These are phyloP conservation scores for Dolichomitus sp. DNA, from an alignment of 2,888 invertebrate species.

Conservation along the genomic window DNA sequence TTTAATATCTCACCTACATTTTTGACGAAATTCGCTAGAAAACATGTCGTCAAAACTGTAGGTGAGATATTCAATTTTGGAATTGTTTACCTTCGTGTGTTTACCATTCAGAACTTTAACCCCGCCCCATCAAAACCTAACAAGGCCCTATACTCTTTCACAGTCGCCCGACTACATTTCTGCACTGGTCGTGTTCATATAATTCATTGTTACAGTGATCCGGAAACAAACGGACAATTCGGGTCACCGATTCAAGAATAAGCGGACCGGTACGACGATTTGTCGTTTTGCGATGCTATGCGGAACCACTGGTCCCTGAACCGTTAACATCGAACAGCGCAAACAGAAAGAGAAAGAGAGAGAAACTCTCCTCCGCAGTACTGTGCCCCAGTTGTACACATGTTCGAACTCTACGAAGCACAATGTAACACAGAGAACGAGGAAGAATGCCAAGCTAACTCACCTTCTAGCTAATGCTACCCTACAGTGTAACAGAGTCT, in stretches of 20 bases:
- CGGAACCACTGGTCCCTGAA: slow-evolving; percentile 36
- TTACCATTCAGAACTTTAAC: no score
- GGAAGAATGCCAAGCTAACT: slow-evolving; percentile 33
- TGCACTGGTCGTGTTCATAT: no score
- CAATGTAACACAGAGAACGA: slow-evolving; percentile 23
- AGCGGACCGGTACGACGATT: slow-evolving; percentile 5
- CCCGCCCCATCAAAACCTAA: no score
- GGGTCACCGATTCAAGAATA: slow-evolving; percentile 34
- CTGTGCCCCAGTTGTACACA: slow-evolving; percentile 60
- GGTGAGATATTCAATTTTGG: no score
- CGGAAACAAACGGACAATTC: slow-evolving; percentile 35
- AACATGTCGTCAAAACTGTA: no score
- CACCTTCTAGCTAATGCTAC: slow-evolving; percentile 8
- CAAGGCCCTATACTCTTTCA: no score
- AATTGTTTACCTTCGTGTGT: no score
- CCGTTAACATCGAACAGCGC: slow-evolving; percentile 45
- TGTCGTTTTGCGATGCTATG: slow-evolving; percentile 13
- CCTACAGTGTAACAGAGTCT: neutral
- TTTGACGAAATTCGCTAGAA: no score
- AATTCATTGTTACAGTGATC: slow-evolving; percentile 15
- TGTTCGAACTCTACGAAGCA: slow-evolving; percentile 53
- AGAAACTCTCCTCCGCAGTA: slow-evolving; percentile 51
- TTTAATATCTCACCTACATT: no score
- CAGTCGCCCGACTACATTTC: no score
- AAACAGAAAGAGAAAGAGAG: slow-evolving; percentile 4